Evolutionary conservation across 2,113 vertebrate genomes (phyloP).

Genomic region (Melospiza georgiana): DNA sequence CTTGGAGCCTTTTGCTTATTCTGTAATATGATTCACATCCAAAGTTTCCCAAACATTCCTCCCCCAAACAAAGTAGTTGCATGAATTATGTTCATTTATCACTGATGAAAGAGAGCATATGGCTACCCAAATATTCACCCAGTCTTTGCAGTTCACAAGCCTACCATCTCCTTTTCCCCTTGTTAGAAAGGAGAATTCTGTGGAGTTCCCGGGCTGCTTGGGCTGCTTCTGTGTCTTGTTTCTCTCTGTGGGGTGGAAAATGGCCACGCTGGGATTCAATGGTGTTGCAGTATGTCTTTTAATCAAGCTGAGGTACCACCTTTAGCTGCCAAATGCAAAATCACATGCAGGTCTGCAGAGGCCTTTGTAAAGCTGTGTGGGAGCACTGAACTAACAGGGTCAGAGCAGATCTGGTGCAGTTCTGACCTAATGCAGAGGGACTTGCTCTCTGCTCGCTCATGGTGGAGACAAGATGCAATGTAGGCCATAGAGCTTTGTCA

Average conservation of each 20-base stretch:
- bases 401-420: background rate
- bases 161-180: background rate
- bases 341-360: background rate
- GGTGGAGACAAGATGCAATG: background rate
- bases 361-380: background rate
- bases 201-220: background rate
- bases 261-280: background rate
- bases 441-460: background rate
- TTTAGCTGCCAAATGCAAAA: background rate
- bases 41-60: background rate
- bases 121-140: background rate
- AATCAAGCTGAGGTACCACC: background rate
- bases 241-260: background rate
- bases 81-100: background rate
- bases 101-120: background rate
- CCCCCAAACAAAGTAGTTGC: background rate
- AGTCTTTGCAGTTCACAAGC: background rate
- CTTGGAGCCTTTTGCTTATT: background rate
- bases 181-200: background rate
- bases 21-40: background rate
- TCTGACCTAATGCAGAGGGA: background rate
- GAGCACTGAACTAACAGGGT: background rate
- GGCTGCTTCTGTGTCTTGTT: background rate
- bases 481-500: background rate
- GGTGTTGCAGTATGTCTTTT: background rate